Conservation (phyloP, 2,113 vertebrate species). For the Gavialis gangeticus region DNA sequence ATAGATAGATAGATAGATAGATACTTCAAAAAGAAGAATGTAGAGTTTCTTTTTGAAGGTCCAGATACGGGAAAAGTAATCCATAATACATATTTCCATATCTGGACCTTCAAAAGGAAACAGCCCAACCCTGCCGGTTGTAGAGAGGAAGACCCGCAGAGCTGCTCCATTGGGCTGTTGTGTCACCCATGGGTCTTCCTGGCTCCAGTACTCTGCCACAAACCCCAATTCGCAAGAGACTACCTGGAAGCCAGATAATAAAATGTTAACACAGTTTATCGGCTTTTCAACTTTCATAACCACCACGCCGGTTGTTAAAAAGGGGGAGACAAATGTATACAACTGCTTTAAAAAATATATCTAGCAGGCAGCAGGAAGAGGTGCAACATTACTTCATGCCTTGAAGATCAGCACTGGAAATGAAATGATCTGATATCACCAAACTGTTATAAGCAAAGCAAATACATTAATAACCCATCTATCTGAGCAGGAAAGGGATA, state of each 20-base stretch:
- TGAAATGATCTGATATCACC: neutral
- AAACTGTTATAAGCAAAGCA: neutral
- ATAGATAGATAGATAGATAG: no score
- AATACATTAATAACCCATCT: no score
- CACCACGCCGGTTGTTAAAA: neutral
- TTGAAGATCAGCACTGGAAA: neutral
- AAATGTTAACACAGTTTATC: neutral
- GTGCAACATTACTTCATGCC: fast-evolving
- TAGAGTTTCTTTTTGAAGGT: no score
- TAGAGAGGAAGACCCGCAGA: no score
- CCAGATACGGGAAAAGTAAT: no score
- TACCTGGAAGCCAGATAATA: neutral
- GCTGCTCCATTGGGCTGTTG: no score
- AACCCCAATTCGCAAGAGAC: neutral
- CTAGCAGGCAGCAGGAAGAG: neutral
- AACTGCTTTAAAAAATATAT: neutral
- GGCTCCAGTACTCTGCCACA: neutral
- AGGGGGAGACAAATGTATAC: neutral
- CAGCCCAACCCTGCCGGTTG: no score
- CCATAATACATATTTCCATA: no score
- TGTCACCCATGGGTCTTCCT: neutral
- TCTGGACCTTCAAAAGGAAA: no score
- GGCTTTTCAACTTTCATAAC: neutral
- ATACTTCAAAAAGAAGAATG: no score
- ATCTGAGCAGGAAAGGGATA: no score